These are phyloP conservation scores for Andricus quercusramuli DNA, from an alignment of 2,888 invertebrate species.

Conservation along the genomic window DNA sequence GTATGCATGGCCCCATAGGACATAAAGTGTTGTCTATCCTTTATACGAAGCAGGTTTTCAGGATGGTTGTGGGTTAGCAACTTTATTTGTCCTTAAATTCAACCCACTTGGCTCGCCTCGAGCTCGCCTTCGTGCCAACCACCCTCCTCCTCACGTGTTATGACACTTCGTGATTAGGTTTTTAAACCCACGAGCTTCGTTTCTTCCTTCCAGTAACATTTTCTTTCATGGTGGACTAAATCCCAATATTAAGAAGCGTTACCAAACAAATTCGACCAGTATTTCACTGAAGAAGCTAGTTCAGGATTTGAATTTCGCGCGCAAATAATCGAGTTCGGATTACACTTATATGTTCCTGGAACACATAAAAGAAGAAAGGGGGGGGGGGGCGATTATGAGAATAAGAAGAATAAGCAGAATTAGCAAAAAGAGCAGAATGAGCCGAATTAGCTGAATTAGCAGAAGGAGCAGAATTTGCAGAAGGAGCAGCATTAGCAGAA, in stretches of 20 bases:
- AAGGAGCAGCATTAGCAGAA: too few species aligned
- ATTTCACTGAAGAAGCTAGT: not conserved
- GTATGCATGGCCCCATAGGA: conserved; percentile 58
- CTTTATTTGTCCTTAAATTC: conserved; percentile 72
- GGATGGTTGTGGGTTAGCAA: conserved; percentile 55
- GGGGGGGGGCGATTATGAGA: too few species aligned
- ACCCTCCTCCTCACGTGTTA: conserved; percentile 42
- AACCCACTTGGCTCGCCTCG: conserved; percentile 65
- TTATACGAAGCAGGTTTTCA: conserved; percentile 50
- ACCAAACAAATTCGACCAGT: not conserved
- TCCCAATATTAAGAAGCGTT: not conserved
- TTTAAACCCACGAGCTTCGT: conserved; percentile 21
- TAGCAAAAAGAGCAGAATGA: too few species aligned
- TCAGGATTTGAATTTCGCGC: not conserved
- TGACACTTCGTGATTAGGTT: conserved; percentile 39
- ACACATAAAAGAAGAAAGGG: too few species aligned
- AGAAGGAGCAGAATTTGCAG: too few species aligned
- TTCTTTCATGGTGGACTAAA: not conserved
- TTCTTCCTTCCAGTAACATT: conserved; percentile 21
- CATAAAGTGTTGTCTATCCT: conserved; percentile 53
- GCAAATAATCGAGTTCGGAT: too few species aligned
- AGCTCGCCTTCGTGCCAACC: conserved; percentile 52
- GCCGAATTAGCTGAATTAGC: rapidly evolving
- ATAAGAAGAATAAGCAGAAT: too few species aligned
- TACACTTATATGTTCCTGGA: too few species aligned